Conservation (phyloP, 2,113 vertebrate species). For the Paratilapia polleni region DNA sequence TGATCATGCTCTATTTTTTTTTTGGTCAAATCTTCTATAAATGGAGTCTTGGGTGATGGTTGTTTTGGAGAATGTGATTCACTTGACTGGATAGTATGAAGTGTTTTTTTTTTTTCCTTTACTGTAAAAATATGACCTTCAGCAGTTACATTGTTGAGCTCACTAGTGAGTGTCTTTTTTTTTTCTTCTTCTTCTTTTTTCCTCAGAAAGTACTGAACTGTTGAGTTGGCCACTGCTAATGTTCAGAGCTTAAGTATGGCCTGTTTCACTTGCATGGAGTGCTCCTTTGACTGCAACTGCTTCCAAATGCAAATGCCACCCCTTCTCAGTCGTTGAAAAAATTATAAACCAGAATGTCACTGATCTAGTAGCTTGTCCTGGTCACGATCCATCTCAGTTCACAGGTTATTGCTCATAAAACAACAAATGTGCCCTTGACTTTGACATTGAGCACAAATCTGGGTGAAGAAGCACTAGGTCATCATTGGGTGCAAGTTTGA, state of each 20-base stretch:
- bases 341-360: background rate
- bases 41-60: background rate
- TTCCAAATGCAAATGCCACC: background rate
- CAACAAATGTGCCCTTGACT: too few species aligned
- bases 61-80: background rate
- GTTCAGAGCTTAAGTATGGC: background rate
- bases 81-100: background rate
- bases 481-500: background rate
- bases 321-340: background rate
- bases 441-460: background rate
- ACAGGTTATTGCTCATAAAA: too few species aligned
- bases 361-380: too few species aligned
- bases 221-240: background rate
- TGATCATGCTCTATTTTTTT: too few species aligned
- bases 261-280: background rate
- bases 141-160: background rate
- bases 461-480: background rate
- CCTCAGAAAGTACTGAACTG: background rate
- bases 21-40: background rate
- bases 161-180: background rate
- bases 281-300: background rate
- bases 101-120: background rate
- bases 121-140: background rate
- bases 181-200: background rate
- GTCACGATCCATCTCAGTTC: too few species aligned